Percentiles rank a stretch among this genome's conserved stretches.
phyloP scores from a whole-genome alignment of 2,888 invertebrate genomes.

The Volucella bombylans region DNA sequence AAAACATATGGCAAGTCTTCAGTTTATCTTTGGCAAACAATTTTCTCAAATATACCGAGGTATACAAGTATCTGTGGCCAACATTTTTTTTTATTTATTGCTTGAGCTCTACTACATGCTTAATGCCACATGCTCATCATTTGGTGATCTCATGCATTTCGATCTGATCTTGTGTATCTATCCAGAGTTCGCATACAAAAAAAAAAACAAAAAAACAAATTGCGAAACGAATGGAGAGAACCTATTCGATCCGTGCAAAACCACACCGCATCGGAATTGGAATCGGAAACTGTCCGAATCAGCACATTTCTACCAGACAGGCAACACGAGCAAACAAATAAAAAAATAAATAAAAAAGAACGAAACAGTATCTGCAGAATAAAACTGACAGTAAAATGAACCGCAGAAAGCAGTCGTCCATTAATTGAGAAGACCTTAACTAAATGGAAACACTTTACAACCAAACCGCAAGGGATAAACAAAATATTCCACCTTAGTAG shows the following conservation, averaged over 20 bases:
- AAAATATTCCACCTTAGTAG: slow-evolving; percentile 26
- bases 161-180: slow-evolving; percentile 1
- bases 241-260: slow-evolving; percentile 17
- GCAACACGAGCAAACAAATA: slow-evolving; percentile 22
- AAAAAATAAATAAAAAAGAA: slow-evolving; percentile 1
- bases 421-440: slow-evolving; percentile 56
- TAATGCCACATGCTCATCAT: slow-evolving; percentile 31
- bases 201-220: slow-evolving; percentile 2
- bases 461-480: slow-evolving; percentile 21
- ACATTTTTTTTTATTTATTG: slow-evolving; percentile 25
- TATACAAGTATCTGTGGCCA: background rate
- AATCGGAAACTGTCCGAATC: slow-evolving; percentile 52
- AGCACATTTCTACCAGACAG: slow-evolving; percentile 50
- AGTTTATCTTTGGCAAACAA: slow-evolving; percentile 22
- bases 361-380: slow-evolving; percentile 27
- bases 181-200: slow-evolving; percentile 1
- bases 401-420: slow-evolving; percentile 4
- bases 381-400: slow-evolving; percentile 30
- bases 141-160: slow-evolving; percentile 56
- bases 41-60: slow-evolving; percentile 6
- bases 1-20: background rate
- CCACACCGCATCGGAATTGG: slow-evolving; percentile 12
- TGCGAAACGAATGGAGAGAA: slow-evolving; percentile 26
- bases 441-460: slow-evolving; percentile 56
- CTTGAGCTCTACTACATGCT: background rate